Evolutionary conservation across 2,888 invertebrate species (phyloP), one percentile per base, ranked within the genome.

Genomic region (Coenonympha arcania): DNA sequence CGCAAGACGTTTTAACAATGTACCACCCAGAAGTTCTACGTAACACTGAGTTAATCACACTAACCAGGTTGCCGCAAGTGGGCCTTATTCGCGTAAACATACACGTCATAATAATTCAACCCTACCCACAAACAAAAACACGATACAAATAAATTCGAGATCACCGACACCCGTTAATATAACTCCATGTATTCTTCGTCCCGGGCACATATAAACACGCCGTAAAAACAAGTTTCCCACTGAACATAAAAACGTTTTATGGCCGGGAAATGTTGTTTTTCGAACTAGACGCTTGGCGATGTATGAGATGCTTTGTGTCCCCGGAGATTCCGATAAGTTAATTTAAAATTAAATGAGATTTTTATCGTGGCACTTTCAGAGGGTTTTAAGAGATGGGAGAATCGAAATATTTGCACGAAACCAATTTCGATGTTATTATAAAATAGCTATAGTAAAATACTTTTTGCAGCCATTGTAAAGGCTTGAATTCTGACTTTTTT

Each of bases 141-240:
- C 26, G 11, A 36, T 18, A 41, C 13, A 57, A 39, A 68, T 68
- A 72, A 72, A 68, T 64, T 61, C 50, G 54, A 65, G 66, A 73
- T 71, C 60, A 65, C 63, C 62, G 54, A 65, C 63, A 72, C 71
- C 70, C 73, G 65, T 66, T 64, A 67, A 74, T 69, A 70, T 57
- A 65, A 64, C 61, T 66, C 15, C 63, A 60, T 66, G 66, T 62
- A 71, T 76, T 72, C 71, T 70, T 70, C 68, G 68, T 61, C 62
- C 63, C 63, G 57, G 56, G 64, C 43, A 62, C 72, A 71, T 75
- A 79, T 81, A 81, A 82, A 81, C 79, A 78, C 70, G 69, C 67
- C 62, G 72, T 83, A 82, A 83, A 80, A 78, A 69, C 70, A 79
- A 79, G 74, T 77, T 55, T 52, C 49, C 43, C 43, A 54, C 40